Evolutionary conservation across 2,113 vertebrate genomes (phyloP), one percentile per base, ranked within the genome.

Genomic region (Neotragus moschatus): DNA sequence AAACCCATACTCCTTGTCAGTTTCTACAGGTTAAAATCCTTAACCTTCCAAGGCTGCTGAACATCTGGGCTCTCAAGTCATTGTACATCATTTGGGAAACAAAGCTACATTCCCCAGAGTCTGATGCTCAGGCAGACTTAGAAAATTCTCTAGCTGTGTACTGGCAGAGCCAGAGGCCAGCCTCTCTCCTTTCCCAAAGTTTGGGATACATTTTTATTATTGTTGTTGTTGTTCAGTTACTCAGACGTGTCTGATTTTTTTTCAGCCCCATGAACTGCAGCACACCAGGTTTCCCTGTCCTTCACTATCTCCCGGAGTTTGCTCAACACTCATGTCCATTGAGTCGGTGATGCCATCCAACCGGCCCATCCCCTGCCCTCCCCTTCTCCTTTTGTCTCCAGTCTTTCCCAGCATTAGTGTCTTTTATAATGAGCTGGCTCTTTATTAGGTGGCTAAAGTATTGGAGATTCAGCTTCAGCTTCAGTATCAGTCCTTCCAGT

Each of bases 71-170:
- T 66, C 55, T 16, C 1, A 10, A 73, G 89, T 39, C 25, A 4
- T 0, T 0, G 39, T 0, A 17, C 60, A 2, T 2, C 0, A 3
- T 12, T 16, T 5, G 55, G 43, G 55, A 77, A 16, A 49, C 26
- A 12, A 17, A 84, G 4, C 51, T 30, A 1, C 1, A 2, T 8
- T 15, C 56, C 28, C 5, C 14, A 3, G 47, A n/a, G 2, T 1
- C 43, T 1, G 77, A 3, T 1, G 16, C 10, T 14, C 15, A 25
- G 13, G 15, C 8, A 5, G 17, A 19, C 23, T 30, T 26, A 56
- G 91, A 51, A 39, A 79, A 70, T 6, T 33, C 23, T 36, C 28
- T 10, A 4, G 49, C 25, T 33, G 45, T 17, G 2, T 4, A 7
- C 49, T 3, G 2, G 43, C 60, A 16, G 47, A 51, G 26, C 43